Evolutionary conservation across 2,888 invertebrate genomes (phyloP).

Genomic region (Brachyptera putata): DNA sequence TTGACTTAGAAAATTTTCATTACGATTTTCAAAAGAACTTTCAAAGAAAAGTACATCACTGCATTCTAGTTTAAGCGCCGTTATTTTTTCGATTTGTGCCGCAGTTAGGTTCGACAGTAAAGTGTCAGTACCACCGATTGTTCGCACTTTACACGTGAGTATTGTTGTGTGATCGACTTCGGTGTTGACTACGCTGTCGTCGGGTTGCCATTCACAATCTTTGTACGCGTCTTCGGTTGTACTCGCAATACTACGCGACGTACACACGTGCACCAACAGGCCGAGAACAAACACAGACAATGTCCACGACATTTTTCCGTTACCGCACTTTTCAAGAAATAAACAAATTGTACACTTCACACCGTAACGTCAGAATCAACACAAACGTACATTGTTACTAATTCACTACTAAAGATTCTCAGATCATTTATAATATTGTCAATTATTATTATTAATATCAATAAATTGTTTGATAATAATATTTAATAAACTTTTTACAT

Average conservation of each 20-base stretch:
- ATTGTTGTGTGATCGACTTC: constrained; percentile 1
- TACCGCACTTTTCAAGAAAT: no score
- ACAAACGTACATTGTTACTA: no score
- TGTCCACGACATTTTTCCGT: no score
- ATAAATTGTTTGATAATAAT: no score
- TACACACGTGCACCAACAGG: no score
- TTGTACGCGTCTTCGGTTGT: constrained; percentile 57
- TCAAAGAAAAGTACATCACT: constrained; percentile 71
- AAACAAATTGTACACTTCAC: no score
- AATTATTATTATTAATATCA: no score
- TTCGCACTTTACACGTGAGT: constrained; percentile 61
- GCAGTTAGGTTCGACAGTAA: constrained; percentile 65
- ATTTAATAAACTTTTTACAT: no score
- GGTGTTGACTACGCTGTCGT: constrained; percentile 31
- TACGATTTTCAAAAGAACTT: constrained; percentile 54
- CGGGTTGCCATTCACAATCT: constrained; percentile 65
- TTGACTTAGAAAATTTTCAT: constrained; percentile 53
- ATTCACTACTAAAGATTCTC: no score
- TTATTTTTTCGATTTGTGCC: constrained; percentile 63
- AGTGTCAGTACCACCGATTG: constrained; percentile 64
- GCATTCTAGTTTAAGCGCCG: constrained; percentile 65
- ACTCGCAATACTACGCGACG: constrained; percentile 27
- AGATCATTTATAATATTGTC: no score
- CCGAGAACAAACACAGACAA: no score
- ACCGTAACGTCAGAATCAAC: no score